A percentile compares a stretch with the other conserved stretches of the same genome.
Evolutionary conservation across 2,888 invertebrate genomes (phyloP).

Genomic region (Caenorhabditis sp.): DNA sequence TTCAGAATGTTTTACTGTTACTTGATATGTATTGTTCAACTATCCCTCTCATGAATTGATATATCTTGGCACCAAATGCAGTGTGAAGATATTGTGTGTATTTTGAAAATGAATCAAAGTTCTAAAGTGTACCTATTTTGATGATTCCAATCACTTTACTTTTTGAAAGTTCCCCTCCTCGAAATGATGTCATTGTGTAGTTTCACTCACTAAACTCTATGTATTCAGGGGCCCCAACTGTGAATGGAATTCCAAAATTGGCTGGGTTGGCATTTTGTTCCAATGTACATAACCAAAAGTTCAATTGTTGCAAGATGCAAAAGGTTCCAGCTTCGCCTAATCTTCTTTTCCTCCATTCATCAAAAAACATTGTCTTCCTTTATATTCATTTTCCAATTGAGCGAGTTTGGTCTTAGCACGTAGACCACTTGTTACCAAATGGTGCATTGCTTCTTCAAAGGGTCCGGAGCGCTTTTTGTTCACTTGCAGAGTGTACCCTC

Average conservation of each 20-base stretch:
- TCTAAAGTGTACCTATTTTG: background rate
- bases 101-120: background rate
- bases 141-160: background rate
- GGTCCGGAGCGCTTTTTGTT: slow-evolving; percentile 43
- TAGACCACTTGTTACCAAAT: slow-evolving; percentile 45
- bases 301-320: slow-evolving; percentile 9
- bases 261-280: slow-evolving; percentile 21
- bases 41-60: too few species aligned
- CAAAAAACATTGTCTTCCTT: slow-evolving; percentile 47
- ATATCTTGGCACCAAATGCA: too few species aligned
- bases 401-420: slow-evolving; percentile 35
- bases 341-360: slow-evolving; percentile 30
- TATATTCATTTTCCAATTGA: slow-evolving; percentile 57
- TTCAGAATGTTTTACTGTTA: slow-evolving; percentile 1
- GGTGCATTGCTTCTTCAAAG: slow-evolving; percentile 23
- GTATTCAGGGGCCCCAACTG: slow-evolving; percentile 5
- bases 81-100: background rate
- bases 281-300: background rate
- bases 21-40: too few species aligned
- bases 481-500: slow-evolving; percentile 44
- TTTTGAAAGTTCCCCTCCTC: background rate
- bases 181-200: slow-evolving; percentile 33
- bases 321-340: slow-evolving; percentile 25
- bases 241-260: slow-evolving; percentile 33
- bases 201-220: slow-evolving; percentile 4